Conservation (phyloP, 1,140 invertebrate species). For the Melanaphis sacchari region DNA sequence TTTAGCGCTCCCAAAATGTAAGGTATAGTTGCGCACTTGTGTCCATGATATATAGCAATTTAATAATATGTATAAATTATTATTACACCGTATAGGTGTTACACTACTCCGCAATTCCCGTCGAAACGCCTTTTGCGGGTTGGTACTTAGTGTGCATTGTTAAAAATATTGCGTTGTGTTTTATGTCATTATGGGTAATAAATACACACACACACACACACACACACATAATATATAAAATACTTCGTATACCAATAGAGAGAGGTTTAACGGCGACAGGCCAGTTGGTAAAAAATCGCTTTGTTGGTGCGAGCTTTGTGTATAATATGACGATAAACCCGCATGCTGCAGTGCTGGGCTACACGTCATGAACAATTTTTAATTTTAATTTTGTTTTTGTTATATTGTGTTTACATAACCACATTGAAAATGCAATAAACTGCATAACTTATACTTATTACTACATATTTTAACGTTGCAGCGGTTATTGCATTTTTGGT, state of each 20-base stretch:
- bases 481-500: no score
- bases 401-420: neutral
- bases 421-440: neutral
- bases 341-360: neutral
- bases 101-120: no score
- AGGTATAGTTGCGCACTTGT: neutral
- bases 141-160: neutral
- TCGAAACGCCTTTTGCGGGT: neutral
- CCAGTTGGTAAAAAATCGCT: neutral
- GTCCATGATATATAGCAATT: neutral
- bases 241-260: neutral
- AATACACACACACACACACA: neutral
- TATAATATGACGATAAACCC: neutral
- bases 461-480: neutral
- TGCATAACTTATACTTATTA: neutral
- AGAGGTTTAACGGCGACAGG: neutral
- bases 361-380: constrained; percentile 30
- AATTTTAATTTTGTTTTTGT: neutral
- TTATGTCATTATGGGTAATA: neutral
- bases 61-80: no score
- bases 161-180: neutral
- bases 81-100: no score
- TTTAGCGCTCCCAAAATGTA: neutral
- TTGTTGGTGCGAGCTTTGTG: neutral
- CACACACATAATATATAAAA: neutral